A percentile compares a stretch with the other conserved stretches of the same genome.
These are phyloP conservation scores for Acanthopleura granulata DNA, from an alignment of 2,888 invertebrate genomes.

Conservation along the genomic window DNA sequence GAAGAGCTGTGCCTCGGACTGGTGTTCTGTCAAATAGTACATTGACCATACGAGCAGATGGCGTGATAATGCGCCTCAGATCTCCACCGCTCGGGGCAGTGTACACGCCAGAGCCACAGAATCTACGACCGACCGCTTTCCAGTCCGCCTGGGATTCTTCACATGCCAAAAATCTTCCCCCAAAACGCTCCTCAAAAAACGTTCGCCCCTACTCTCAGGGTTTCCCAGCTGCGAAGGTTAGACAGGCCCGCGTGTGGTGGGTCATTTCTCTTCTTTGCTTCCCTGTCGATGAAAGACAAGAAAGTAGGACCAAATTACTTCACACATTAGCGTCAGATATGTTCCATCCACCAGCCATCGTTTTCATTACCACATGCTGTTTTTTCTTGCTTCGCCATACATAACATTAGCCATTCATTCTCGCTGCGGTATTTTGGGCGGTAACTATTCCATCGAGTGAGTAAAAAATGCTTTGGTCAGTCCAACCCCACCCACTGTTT, in stretches of 20 bases:
- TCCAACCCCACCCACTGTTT: no score
- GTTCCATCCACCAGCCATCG: background rate
- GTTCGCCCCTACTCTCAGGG: background rate
- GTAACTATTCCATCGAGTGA: no score
- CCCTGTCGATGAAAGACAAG: slow-evolving; percentile 11
- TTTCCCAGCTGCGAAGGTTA: background rate
- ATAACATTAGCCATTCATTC: no score
- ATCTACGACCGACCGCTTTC: slow-evolving; percentile 3
- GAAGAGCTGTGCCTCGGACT: no score
- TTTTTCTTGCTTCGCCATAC: background rate
- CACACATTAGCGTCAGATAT: slow-evolving; percentile 19
- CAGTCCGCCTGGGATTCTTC: background rate
- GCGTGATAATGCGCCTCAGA: slow-evolving; percentile 11
- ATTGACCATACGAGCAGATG: slow-evolving; percentile 17
- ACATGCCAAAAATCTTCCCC: slow-evolving; percentile 6
- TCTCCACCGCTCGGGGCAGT: background rate
- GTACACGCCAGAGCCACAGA: background rate
- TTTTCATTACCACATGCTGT: background rate
- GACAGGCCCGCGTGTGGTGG: background rate
- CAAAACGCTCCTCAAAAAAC: background rate
- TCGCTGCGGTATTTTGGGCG: no score
- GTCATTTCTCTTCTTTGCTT: background rate
- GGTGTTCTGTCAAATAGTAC: slow-evolving; percentile 6
- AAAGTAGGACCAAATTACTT: slow-evolving; percentile 6
- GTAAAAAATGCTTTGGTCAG: no score